A percentile compares a stretch with the other conserved stretches of the same genome.
Evolutionary conservation across 2,113 vertebrate species (phyloP).

Genomic region (Pyrgilauda ruficollis): DNA sequence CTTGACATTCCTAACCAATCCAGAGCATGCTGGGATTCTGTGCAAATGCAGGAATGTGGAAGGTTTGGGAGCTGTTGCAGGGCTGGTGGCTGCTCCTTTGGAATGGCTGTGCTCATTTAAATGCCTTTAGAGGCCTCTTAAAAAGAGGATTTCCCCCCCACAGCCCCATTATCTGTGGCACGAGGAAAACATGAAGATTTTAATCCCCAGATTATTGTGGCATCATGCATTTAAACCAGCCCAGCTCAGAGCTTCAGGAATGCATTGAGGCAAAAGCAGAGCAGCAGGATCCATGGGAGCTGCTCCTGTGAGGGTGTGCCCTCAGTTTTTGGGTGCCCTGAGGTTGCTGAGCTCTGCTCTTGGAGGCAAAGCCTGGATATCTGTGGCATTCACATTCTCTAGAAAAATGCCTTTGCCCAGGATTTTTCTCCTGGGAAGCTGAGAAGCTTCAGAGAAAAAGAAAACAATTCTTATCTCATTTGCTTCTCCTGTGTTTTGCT

Average conservation of each 20-base stretch:
- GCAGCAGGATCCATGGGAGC: background rate
- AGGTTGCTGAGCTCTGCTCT: background rate
- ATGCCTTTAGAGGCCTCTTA: background rate
- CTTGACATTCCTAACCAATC: background rate
- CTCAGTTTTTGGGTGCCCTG: accelerated
- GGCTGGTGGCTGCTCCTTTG: background rate
- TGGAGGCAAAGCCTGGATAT: background rate
- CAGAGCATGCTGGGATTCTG: background rate
- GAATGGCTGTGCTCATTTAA: background rate
- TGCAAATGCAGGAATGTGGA: background rate
- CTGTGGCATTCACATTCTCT: too few relatives aligned
- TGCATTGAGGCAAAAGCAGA: background rate
- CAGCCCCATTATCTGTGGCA: background rate
- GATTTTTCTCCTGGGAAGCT: too few relatives aligned
- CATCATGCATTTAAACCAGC: background rate
- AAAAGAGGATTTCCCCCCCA: background rate
- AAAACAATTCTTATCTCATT: too few relatives aligned
- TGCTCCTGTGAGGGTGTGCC: background rate
- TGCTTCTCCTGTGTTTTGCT: too few relatives aligned
- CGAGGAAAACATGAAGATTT: background rate
- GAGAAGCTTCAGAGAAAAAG: too few relatives aligned
- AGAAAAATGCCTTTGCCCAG: too few relatives aligned
- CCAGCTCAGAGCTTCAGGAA: background rate
- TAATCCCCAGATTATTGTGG: slow-evolving; percentile 37
- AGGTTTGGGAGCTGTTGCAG: background rate